Evolutionary conservation across 1,140 invertebrate species (phyloP), one percentile per base, ranked within the genome.

Genomic region (Drosophila oshimai): DNA sequence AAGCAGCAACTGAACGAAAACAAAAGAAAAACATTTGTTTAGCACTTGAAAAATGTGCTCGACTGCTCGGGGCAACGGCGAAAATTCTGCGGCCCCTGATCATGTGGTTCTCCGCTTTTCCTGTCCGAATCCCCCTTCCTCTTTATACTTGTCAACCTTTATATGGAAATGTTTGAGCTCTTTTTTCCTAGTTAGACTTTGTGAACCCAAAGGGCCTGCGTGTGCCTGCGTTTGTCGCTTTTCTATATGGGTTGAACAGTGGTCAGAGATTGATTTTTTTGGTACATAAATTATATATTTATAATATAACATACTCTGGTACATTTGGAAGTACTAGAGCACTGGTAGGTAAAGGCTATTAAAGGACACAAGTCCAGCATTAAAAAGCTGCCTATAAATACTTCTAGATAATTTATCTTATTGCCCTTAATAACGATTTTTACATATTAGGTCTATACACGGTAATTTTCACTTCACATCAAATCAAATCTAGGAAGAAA

Each of bases 41-140:
- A 73, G 39, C 60, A 74, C 69, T 74, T 73, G 71, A 74, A 74
- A 74, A 74, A 74, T 74, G 72, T 74, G 69, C 58, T 74, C 60
- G 33, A 67, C 50, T 49, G 65, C 70, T 49, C 47, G 49, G 51
- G 37, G 53, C 31, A 33, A 60, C 36, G 13, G 31, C 24, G 31
- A 62, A 64, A 64, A 58, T 62, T 58, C 61, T 62, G 61, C 13
- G 39, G 39, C 57, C 46, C 47, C 33, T 72, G 47, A 71, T 50
- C 68, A 72, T 73, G 47, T 53, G 46, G 68, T 18, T 62, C 57
- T 17, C 33, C 54, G 0, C 42, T 17, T 29, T 22, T 37, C n/a
- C 15, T n/a, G n/a, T n/a, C 6, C 9, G 1, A 36, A 22, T 26
- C 36, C 49, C 7, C 7, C 12, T 34, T 22, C 0, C 39, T 26